Evolutionary conservation across 2,113 vertebrate species (phyloP).

Genomic region (zebrafish (Danio rerio)): GRCz12tu NC_133180.1:72856001-72856500

Average conservation of each 20-base stretch:
- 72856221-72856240: background rate
- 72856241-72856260: background rate
- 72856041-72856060: background rate
- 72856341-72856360: too few relatives aligned
- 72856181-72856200: constrained; percentile 3
- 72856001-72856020: background rate
- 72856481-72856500: too few relatives aligned
- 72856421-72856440: too few relatives aligned
- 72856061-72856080: constrained; percentile 6
- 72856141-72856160: background rate
- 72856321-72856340: too few relatives aligned
- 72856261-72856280: background rate
- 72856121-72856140: background rate
- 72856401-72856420: too few relatives aligned
- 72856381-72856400: too few relatives aligned
- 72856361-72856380: too few relatives aligned
- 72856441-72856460: too few relatives aligned
- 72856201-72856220: background rate
- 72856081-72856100: background rate
- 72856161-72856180: constrained; percentile 15
- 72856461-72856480: too few relatives aligned
- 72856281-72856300: background rate
- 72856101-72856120: background rate
- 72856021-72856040: background rate
- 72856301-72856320: background rate